A percentile compares a stretch with the other conserved stretches of the same genome.
Conservation (phyloP, 2,888 invertebrate genomes). For the Rhyacophila evoluta region DNA sequence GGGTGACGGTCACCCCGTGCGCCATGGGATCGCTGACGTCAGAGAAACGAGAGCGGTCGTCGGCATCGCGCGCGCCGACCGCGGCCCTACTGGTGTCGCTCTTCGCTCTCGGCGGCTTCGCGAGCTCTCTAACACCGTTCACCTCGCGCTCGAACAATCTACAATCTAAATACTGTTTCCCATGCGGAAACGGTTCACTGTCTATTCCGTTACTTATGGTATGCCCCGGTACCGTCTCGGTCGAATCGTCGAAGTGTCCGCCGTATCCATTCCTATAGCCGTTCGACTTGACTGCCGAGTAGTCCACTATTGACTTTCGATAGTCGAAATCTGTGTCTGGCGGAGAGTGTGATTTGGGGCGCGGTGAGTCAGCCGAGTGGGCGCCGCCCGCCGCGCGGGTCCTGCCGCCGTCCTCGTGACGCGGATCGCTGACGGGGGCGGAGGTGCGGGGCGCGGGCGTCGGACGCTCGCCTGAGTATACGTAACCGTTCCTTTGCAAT, state of each 20-base stretch:
- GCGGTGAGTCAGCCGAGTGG: conserved; percentile 36
- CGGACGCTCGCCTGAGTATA: conserved; percentile 57
- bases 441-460: conserved; percentile 55
- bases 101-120: conserved; percentile 69
- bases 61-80: conserved; percentile 56
- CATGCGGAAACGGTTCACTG: conserved; percentile 49
- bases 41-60: conserved; percentile 60
- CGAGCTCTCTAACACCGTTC: conserved; percentile 60
- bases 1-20: conserved; percentile 65
- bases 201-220: conserved; percentile 31
- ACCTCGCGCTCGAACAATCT: conserved; percentile 59
- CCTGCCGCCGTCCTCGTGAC: conserved; percentile 5
- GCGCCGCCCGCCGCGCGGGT: conserved; percentile 3
- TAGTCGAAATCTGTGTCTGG: conserved; percentile 51
- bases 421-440: background rate
- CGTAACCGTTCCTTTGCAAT: conserved; percentile 56
- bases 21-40: conserved; percentile 57
- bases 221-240: conserved; percentile 30
- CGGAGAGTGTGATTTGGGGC: conserved; percentile 44
- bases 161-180: conserved; percentile 46
- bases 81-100: conserved; percentile 61
- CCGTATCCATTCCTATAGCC: conserved; percentile 45
- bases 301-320: conserved; percentile 51
- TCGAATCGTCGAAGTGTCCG: conserved; percentile 31
- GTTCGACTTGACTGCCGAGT: conserved; percentile 44